Evolutionary conservation across 2,113 vertebrate species (phyloP).

Genomic region (Elanus axillaris): DNA sequence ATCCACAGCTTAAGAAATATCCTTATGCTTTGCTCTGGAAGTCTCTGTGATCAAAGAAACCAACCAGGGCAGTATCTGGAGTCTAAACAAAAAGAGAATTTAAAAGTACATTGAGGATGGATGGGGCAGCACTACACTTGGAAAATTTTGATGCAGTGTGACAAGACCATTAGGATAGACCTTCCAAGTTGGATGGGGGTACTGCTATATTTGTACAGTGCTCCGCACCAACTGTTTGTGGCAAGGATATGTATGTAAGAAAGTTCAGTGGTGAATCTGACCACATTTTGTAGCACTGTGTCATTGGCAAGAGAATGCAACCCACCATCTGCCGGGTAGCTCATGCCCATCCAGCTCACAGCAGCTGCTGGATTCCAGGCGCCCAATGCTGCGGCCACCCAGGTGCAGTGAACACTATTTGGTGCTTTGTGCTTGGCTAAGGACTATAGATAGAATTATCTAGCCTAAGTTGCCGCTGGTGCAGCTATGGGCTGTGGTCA

Average conservation of each 20-base stretch:
- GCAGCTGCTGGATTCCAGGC: constrained; percentile 6
- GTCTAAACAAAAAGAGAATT: not conserved
- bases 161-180: fast-evolving
- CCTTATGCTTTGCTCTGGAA: not conserved
- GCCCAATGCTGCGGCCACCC: fast-evolving
- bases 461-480: not conserved
- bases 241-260: not conserved
- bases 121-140: not conserved
- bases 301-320: not conserved
- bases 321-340: not conserved
- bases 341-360: not conserved
- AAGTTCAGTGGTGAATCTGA: not conserved
- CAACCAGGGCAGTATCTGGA: fast-evolving
- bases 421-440: not conserved
- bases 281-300: not conserved
- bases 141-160: not conserved
- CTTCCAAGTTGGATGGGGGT: not conserved
- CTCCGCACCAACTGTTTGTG: not conserved
- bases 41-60: not conserved
- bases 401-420: not conserved
- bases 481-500: not conserved
- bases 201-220: not conserved
- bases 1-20: not conserved
- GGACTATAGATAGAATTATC: not conserved
- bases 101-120: not conserved